Base-by-base conservation (phyloP, 2,797 vertebrate genomes). In the Echeneis naucrates region DNA sequence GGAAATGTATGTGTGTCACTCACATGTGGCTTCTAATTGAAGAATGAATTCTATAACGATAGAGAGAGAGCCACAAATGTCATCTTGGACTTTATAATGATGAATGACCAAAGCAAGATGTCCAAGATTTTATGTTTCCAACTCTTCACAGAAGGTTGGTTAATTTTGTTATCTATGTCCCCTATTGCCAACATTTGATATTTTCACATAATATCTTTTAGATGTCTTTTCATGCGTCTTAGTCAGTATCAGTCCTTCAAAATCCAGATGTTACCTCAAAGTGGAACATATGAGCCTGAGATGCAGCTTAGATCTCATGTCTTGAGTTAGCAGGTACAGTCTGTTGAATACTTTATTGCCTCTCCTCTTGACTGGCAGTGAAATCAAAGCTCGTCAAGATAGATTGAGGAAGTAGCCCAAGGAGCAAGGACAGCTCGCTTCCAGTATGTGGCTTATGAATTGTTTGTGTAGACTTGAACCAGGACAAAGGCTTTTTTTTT, bases 391-490 rank as follows among this genome's bases (percentile, higher is more conserved):
- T 37, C 68, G 80, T 9, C 1, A 4, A 12, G 13, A 23, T 53
- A 45, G 63, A 80, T 45, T 37, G 60, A 69, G 54, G 45, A 61
- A 37, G 54, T 32, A 9, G 55, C 65, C 59, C 30, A 26, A 27
- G 16, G 40, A 75, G 52, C 44, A 57, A 0, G 23, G 24, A 30
- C 68, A 42, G 67, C 71, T 69, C 56, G 62, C 55, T 71, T 78
- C 64, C 58, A 71, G 71, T 74, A 23, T 37, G 6, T 30, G 77
- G 75, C 77, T 77, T 2, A 1, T 44, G 5, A 54, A 55, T 17
- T 72, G 61, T 73, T 85, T 71, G 74, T 80, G 72, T 51, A 54
- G 62, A 75, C 81, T 50, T 72, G 6, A 45, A 74, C 58, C 42
- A 67, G 61, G 62, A 75, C 24, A 52, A 48, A 27, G 54, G 73